These are phyloP conservation scores for Paguma larvata DNA, from an alignment of 2,797 vertebrate genomes.

Conservation along the genomic window DNA sequence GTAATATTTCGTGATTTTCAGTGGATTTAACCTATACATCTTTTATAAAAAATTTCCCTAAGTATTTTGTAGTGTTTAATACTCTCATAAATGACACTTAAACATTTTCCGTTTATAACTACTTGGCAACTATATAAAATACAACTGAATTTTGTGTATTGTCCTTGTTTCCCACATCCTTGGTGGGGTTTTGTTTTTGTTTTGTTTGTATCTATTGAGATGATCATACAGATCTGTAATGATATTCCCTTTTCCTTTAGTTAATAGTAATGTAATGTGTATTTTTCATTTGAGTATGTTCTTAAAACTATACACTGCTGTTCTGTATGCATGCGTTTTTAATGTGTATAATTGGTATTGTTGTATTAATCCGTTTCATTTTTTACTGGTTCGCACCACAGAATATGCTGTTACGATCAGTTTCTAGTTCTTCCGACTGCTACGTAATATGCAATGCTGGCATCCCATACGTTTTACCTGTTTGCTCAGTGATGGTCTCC, in stretches of 20 bases:
- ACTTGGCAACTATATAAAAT: neutral
- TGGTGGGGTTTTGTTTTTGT: neutral
- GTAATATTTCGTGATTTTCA: constrained; percentile 17
- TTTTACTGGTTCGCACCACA: neutral
- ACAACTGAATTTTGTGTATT: neutral
- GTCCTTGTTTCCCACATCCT: neutral
- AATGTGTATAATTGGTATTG: neutral
- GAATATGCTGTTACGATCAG: neutral
- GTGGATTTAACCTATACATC: neutral
- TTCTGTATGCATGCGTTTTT: neutral
- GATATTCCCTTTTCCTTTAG: neutral
- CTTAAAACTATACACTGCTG: neutral
- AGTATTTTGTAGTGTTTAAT: neutral
- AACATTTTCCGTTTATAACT: neutral
- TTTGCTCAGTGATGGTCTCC: neutral
- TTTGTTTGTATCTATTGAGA: neutral
- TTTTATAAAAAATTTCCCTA: neutral
- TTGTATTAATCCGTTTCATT: neutral
- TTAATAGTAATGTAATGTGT: neutral
- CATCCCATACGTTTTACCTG: neutral
- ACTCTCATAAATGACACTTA: neutral
- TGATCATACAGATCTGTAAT: neutral
- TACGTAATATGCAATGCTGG: neutral
- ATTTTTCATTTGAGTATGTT: constrained; percentile 24
- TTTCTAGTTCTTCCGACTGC: constrained; percentile 6